Base-by-base conservation (phyloP, 2,113 vertebrate species). In the Brevimyrus niger region DNA sequence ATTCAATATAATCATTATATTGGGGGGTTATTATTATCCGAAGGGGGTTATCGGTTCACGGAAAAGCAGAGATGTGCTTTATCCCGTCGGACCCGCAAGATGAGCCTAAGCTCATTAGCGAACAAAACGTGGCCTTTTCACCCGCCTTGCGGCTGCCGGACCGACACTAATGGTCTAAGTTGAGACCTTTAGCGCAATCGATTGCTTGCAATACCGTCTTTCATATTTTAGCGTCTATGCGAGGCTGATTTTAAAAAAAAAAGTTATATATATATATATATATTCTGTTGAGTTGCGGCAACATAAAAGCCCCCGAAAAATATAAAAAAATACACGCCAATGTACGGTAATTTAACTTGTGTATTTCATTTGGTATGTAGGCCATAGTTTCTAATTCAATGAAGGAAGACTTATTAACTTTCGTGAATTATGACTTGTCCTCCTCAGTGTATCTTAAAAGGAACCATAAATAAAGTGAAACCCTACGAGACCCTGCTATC, bases 191-290 rank as follows among this genome's bases (percentile, higher is more conserved):
- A 53, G 50, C 50, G 50, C 23, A 38, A 87, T 87, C 85, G 50
- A 87, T 87, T 87, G 44, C 50, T 19, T 4, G 44, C 44, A 21
- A 84, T 47, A 44, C 82, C 15, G 82, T 87, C 50, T 53, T 87
- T 87, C 85, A 87, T 55, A 80, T 87, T 87, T 87, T 87, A 35
- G 27, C 50, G 5, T 87, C n/a, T 73, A 42, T 89, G 61, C 55
- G 19, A 88, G 65, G 65, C 58, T 58, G 84, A 88, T 83, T 86
- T 89, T 50, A 88, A 89, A 90, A 89, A 17, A 87, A 89, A 2
- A 42, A 42, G 42, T 42, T 44, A 44, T 8, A 47, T 47, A 47
- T 47, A 8, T 47, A 5, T 44, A 44, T 44, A 47, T 47, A 46
- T 2, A 69, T 86, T 27, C 46, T 69, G 84, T 50, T 86, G 83